phyloP scores from a whole-genome alignment of 2,113 vertebrate species.

The Chaetops frenatus region DNA sequence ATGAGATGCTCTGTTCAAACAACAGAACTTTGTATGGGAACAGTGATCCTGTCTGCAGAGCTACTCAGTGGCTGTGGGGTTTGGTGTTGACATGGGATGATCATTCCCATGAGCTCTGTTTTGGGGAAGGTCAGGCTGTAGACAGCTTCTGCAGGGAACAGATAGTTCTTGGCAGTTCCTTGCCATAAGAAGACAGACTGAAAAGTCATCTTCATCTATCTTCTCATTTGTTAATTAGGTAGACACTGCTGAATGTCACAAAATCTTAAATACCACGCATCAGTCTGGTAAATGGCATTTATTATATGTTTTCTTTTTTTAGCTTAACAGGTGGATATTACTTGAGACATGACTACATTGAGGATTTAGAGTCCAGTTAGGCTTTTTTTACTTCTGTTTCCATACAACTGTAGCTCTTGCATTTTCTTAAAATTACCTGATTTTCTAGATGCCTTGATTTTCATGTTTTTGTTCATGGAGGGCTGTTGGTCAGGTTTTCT shows the following conservation, averaged over 20 bases:
- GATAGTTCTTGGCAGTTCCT: neutral
- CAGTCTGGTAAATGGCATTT: neutral
- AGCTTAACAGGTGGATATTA: neutral
- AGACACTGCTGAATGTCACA: neutral
- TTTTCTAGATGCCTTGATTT: neutral
- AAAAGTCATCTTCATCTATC: neutral
- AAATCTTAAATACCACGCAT: neutral
- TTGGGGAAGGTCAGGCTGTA: neutral
- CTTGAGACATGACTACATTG: neutral
- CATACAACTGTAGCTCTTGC: neutral
- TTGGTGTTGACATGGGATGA: fast-evolving
- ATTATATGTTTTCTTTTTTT: neutral
- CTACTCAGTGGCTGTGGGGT: neutral
- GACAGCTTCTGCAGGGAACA: neutral
- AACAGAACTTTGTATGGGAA: neutral
- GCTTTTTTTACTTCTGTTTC: neutral
- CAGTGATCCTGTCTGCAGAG: neutral
- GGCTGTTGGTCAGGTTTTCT: neutral
- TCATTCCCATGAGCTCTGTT: fast-evolving
- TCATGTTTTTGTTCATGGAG: neutral
- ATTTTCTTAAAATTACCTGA: neutral
- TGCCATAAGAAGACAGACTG: neutral
- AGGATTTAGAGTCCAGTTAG: neutral
- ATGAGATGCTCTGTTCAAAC: neutral
- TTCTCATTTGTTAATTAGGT: neutral